These are phyloP conservation scores for Spilosoma lubricipeda DNA, from an alignment of 2,888 invertebrate genomes.

Conservation along the genomic window DNA sequence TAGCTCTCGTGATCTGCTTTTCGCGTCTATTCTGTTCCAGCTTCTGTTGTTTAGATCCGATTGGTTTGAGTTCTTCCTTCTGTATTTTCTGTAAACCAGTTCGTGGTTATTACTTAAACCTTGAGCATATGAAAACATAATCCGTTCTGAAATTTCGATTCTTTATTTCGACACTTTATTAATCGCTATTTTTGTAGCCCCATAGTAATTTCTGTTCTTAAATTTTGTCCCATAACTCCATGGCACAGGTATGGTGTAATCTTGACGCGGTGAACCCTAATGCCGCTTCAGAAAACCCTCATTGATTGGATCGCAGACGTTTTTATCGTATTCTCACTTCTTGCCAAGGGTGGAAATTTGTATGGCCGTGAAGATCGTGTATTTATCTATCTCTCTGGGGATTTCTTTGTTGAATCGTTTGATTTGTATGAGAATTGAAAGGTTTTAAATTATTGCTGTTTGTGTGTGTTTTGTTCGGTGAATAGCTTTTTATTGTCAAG, in stretches of 20 bases:
- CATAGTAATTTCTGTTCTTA: slow-evolving; percentile 67
- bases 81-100: background rate
- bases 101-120: background rate
- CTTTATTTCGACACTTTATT: no score
- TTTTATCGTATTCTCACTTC: slow-evolving; percentile 62
- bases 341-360: slow-evolving; percentile 35
- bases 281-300: slow-evolving; percentile 45
- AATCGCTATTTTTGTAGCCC: slow-evolving; percentile 55
- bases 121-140: no score
- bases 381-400: slow-evolving; percentile 16
- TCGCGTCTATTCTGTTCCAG: background rate
- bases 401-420: slow-evolving; percentile 17
- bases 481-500: background rate
- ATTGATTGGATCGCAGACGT: slow-evolving; percentile 74
- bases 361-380: slow-evolving; percentile 37
- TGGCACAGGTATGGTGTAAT: slow-evolving; percentile 64
- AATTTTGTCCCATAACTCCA: slow-evolving; percentile 74
- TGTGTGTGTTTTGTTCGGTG: background rate
- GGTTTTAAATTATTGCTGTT: background rate
- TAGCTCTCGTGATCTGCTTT: no score
- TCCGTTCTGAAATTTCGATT: no score
- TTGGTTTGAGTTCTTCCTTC: background rate
- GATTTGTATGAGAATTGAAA: background rate
- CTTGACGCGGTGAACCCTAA: slow-evolving; percentile 72
- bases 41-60: background rate